Conservation (phyloP, 2,797 vertebrate species). For the Limosa lapponica region DNA sequence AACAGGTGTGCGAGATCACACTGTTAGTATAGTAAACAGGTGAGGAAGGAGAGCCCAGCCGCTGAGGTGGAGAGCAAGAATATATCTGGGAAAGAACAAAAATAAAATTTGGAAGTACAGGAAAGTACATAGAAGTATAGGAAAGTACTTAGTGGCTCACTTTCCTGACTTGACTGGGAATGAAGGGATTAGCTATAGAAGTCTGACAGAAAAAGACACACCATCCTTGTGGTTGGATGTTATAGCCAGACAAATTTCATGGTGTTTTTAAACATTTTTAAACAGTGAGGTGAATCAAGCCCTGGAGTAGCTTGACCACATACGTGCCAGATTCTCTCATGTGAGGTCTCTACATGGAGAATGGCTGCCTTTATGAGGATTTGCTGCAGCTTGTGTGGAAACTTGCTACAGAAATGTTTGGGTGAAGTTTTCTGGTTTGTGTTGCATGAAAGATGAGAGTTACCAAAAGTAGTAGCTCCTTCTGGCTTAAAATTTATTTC, state of each 20-base stretch:
- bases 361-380: neutral
- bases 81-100: neutral
- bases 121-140: neutral
- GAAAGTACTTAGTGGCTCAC: neutral
- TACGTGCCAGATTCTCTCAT: accelerated
- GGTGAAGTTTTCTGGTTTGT: neutral
- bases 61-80: neutral
- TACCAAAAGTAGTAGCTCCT: neutral
- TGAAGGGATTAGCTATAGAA: neutral
- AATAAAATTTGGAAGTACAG: neutral
- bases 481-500: neutral
- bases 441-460: neutral
- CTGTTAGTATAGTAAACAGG: neutral
- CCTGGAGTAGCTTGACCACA: neutral
- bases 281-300: neutral
- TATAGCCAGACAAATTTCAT: neutral
- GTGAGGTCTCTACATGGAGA: neutral
- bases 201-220: neutral
- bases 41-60: neutral
- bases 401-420: neutral
- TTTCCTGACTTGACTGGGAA: neutral
- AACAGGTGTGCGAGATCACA: neutral
- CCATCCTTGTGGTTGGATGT: neutral
- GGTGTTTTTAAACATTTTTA: neutral
- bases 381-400: neutral